These are phyloP conservation scores for Drosophila micromelanica DNA, from an alignment of 1,140 invertebrate species.

Conservation along the genomic window DNA sequence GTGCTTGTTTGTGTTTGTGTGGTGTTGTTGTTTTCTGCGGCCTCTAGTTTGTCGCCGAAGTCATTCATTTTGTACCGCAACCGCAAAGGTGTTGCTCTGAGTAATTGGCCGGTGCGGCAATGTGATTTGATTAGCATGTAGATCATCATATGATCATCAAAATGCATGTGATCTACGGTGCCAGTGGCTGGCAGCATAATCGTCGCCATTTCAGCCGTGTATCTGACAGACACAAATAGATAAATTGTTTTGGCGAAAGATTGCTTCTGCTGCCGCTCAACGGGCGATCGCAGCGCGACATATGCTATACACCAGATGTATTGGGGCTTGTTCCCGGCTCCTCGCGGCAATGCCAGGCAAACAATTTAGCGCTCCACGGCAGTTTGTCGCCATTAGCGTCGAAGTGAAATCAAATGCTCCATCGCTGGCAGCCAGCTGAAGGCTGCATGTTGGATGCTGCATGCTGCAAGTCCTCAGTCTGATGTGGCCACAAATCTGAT, in stretches of 20 bases:
- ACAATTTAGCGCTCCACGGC: constrained; percentile 80
- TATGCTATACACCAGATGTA: constrained; percentile 14
- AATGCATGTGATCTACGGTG: constrained; percentile 21
- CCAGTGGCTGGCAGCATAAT: constrained; percentile 10
- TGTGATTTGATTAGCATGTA: constrained; percentile 79
- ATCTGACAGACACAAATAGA: constrained; percentile 57
- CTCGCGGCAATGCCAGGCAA: constrained; percentile 36
- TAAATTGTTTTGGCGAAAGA: constrained; percentile 66
- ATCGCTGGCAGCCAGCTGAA: constrained; percentile 36
- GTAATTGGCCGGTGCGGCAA: constrained; percentile 68
- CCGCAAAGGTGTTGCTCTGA: constrained; percentile 65
- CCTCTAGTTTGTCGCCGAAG: constrained; percentile 72
- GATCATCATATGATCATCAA: constrained; percentile 59
- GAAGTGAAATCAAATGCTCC: constrained; percentile 72
- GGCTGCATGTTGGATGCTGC: neutral
- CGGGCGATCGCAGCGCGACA: constrained; percentile 35
- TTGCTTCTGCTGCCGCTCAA: constrained; percentile 26
- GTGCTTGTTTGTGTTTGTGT: neutral
- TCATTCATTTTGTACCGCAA: constrained; percentile 58
- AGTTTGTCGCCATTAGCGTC: constrained; percentile 83
- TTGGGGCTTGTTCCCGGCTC: constrained; percentile 8
- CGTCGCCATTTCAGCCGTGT: neutral
- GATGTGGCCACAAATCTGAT: constrained; percentile 60
- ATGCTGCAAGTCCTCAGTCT: constrained; percentile 15
- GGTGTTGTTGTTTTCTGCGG: constrained; percentile 24